phyloP scores from a whole-genome alignment of 2,888 invertebrate genomes.

The Mactromeris polynyma region DNA sequence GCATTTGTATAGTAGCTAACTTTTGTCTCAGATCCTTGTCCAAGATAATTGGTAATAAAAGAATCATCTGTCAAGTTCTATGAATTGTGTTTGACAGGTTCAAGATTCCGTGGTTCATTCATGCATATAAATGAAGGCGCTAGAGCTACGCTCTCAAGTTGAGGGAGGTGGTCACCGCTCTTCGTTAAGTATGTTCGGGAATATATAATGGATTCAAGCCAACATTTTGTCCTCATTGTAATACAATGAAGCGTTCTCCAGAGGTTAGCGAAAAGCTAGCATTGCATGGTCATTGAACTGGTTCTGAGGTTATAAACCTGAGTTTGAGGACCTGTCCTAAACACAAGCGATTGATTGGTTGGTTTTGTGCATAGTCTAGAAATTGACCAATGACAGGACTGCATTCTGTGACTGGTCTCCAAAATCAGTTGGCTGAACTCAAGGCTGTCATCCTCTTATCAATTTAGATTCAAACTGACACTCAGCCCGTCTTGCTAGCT shows the following conservation, averaged over 20 bases:
- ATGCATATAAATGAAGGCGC: conserved; percentile 22
- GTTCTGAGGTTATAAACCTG: not conserved
- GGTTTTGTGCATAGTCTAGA: not conserved
- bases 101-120: not conserved
- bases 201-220: not conserved
- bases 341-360: not conserved
- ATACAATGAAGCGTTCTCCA: not conserved
- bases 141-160: not conserved
- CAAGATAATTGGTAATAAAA: not conserved
- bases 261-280: not conserved
- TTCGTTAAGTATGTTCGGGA: not conserved
- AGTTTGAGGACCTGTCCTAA: not conserved
- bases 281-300: not conserved
- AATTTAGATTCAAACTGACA: too few relatives aligned
- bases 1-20: not conserved
- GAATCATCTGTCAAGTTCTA: not conserved
- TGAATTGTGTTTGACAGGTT: conserved; percentile 14
- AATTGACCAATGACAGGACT: not conserved
- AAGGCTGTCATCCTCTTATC: too few relatives aligned
- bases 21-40: not conserved
- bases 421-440: not conserved
- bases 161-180: not conserved
- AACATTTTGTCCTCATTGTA: not conserved
- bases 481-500: too few relatives aligned
- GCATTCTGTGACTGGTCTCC: not conserved